phyloP scores from a whole-genome alignment of 2,797 vertebrate genomes.

The Pampus argenteus region DNA sequence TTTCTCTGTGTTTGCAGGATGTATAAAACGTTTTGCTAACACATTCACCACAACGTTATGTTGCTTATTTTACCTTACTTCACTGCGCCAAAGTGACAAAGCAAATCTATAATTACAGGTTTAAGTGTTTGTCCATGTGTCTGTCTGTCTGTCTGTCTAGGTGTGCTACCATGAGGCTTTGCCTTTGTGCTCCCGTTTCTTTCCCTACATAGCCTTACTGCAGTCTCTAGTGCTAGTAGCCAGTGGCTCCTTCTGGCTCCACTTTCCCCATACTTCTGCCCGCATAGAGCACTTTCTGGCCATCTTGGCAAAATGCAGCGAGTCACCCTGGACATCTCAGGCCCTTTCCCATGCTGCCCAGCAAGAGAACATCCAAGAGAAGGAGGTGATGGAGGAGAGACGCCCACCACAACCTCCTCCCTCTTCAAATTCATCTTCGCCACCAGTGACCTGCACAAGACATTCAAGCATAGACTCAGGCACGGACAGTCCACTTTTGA shows the following conservation, averaged over 20 bases:
- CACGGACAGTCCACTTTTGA: slow-evolving; percentile 75
- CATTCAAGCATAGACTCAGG: slow-evolving; percentile 72
- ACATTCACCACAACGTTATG: neutral
- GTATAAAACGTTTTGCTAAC: neutral
- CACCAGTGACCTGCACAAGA: slow-evolving; percentile 17
- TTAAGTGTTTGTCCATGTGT: neutral
- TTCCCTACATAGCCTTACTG: slow-evolving; percentile 86
- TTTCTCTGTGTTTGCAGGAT: neutral
- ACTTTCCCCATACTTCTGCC: slow-evolving; percentile 88
- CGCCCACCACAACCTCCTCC: slow-evolving; percentile 7
- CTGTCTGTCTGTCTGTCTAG: slow-evolving; percentile 35
- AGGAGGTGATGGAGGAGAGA: slow-evolving; percentile 28
- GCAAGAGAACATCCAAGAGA: slow-evolving; percentile 72
- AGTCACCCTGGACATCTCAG: slow-evolving; percentile 89
- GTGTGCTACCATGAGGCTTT: slow-evolving; percentile 88
- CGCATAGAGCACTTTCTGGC: slow-evolving; percentile 88
- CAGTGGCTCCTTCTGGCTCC: slow-evolving; percentile 89
- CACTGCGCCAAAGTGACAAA: neutral
- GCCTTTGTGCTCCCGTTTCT: slow-evolving; percentile 87
- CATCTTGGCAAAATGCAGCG: slow-evolving; percentile 87
- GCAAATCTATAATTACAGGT: neutral
- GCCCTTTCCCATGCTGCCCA: slow-evolving; percentile 84
- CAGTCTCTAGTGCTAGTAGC: slow-evolving; percentile 85
- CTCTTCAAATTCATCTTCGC: slow-evolving; percentile 25
- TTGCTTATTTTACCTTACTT: neutral